phyloP scores from a whole-genome alignment of 2,113 vertebrate genomes.

The Galeopterus variegatus region DNA sequence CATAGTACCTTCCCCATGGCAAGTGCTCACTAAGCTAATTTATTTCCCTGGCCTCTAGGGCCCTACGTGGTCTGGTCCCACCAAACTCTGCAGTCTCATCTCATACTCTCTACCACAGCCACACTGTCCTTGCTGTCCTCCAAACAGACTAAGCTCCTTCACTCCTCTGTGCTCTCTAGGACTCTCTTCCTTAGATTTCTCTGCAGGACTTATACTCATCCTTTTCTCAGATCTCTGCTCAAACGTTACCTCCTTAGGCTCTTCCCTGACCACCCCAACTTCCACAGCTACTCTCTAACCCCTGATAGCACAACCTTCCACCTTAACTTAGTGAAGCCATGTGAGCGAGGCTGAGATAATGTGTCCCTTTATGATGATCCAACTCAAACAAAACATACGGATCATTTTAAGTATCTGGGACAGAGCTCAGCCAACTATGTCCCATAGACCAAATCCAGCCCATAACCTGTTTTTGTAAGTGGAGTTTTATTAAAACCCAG shows the following conservation, averaged over 20 bases:
- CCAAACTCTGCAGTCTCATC: background rate
- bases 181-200: background rate
- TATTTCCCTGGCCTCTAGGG: background rate
- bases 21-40: background rate
- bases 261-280: background rate
- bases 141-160: too few relatives aligned
- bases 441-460: background rate
- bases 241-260: background rate
- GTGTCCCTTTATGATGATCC: background rate
- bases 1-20: background rate
- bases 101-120: too few relatives aligned
- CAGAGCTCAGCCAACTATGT: background rate
- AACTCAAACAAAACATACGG: background rate
- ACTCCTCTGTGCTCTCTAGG: background rate
- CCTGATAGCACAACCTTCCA: background rate
- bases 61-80: background rate
- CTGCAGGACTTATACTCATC: background rate
- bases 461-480: background rate
- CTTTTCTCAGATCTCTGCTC: background rate
- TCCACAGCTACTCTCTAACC: background rate
- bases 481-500: constrained; percentile 10
- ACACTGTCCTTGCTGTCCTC: background rate
- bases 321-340: background rate
- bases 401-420: background rate
- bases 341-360: background rate